These are phyloP conservation scores for Gobio occitaniae DNA, from an alignment of 2,797 vertebrate genomes.

Conservation along the genomic window DNA sequence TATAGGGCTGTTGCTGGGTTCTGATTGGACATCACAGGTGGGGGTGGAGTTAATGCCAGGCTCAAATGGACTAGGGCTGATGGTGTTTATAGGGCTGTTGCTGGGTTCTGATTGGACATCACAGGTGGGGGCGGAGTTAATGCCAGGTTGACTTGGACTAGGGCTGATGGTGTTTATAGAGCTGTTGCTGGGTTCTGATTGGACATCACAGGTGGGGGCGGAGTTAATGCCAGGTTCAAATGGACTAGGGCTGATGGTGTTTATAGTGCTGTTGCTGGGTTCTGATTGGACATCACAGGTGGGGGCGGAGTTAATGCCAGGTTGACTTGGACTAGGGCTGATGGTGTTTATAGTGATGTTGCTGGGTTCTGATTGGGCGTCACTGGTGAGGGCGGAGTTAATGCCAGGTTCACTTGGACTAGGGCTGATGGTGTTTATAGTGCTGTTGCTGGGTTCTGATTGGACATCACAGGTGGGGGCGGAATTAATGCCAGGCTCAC, in stretches of 20 bases:
- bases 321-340: not conserved
- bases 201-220: not conserved
- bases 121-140: not conserved
- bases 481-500: not conserved
- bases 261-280: not conserved
- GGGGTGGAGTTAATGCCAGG: too few species aligned
- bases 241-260: not conserved
- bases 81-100: constrained; percentile 58
- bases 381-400: constrained; percentile 3
- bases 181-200: constrained; percentile 59
- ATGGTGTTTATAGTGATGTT: constrained; percentile 41
- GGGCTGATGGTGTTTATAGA: constrained; percentile 10
- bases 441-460: constrained; percentile 17
- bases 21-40: too few species aligned
- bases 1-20: too few species aligned
- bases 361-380: constrained; percentile 30
- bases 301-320: not conserved
- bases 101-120: constrained; percentile 18
- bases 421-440: not conserved
- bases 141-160: not conserved
- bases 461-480: not conserved
- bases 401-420: not conserved
- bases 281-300: not conserved
- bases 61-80: too few species aligned
- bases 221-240: not conserved